Evolutionary conservation across 2,113 vertebrate genomes (phyloP).

Genomic region (Cepphus grylle): DNA sequence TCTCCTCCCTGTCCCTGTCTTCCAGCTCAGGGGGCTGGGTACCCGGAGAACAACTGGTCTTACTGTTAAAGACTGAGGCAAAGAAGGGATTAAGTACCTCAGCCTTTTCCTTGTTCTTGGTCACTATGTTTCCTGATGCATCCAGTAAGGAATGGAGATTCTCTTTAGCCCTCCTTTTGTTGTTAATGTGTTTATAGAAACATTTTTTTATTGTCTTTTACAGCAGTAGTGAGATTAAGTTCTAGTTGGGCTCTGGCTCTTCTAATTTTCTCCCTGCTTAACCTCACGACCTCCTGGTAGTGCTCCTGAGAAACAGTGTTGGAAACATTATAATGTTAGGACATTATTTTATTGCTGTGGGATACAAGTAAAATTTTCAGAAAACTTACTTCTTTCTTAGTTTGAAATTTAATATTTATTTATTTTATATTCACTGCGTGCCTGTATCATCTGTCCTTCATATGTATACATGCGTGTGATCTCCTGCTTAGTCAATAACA

Average conservation of each 20-base stretch:
- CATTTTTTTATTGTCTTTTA: background rate
- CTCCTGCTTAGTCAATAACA: background rate
- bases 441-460: background rate
- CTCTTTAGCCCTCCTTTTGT: background rate
- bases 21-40: background rate
- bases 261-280: background rate
- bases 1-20: background rate
- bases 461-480: rapidly evolving
- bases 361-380: background rate
- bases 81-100: background rate
- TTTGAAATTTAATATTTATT: background rate
- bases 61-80: background rate
- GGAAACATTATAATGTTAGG: background rate
- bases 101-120: background rate
- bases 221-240: background rate
- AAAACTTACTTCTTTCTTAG: background rate
- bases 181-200: background rate
- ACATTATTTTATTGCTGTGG: background rate
- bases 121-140: background rate
- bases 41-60: background rate
- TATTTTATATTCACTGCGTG: background rate
- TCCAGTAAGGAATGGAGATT: background rate
- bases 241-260: background rate
- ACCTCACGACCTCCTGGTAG: background rate
- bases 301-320: background rate